Percentiles rank a stretch among this genome's conserved stretches.
phyloP scores from a whole-genome alignment of 2,113 vertebrate species.

The human region GRCh38 chr2:157650501-157651000 shows the following conservation, averaged over 20 bases:
- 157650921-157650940: not conserved
- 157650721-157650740: not conserved
- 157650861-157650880: not conserved
- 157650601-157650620: no score
- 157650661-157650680: not conserved
- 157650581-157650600: not conserved
- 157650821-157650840: not conserved
- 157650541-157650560: not conserved
- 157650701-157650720: not conserved
- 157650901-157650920: not conserved
- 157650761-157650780: not conserved
- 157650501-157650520: not conserved
- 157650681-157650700: not conserved
- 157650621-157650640: not conserved
- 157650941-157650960: not conserved
- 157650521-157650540: not conserved
- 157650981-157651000: not conserved
- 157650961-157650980: not conserved
- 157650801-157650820: conserved; percentile 7
- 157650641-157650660: not conserved
- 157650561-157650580: not conserved
- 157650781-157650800: not conserved
- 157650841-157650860: not conserved
- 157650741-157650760: not conserved
- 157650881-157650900: not conserved